Conservation (phyloP, 2,888 invertebrate species). For the Choreutis nemorana region DNA sequence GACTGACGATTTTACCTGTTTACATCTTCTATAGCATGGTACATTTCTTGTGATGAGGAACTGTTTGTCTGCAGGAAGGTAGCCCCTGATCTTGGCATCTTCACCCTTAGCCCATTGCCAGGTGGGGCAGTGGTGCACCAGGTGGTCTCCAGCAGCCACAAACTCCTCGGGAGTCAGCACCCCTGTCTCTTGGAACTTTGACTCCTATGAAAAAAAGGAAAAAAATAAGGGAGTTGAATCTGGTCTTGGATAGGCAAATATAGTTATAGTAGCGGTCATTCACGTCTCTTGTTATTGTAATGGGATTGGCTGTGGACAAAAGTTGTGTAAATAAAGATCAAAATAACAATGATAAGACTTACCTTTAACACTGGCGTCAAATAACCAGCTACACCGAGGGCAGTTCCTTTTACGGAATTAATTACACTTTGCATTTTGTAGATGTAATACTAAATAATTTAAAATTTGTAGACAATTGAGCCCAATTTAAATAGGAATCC, state of each 20-base stretch:
- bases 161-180: constrained; percentile 99
- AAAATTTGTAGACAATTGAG: constrained; percentile 1
- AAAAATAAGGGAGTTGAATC: too few species aligned
- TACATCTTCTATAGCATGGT: constrained; percentile 94
- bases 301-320: too few species aligned
- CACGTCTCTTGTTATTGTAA: too few species aligned
- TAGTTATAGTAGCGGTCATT: too few species aligned
- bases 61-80: constrained; percentile 94
- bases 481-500: neutral
- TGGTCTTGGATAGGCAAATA: too few species aligned
- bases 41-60: constrained; percentile 97
- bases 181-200: constrained; percentile 96
- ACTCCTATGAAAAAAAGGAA: constrained; percentile 75
- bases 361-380: constrained; percentile 96
- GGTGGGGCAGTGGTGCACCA: constrained; percentile 98
- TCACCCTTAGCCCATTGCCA: constrained; percentile 99
- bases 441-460: too few species aligned
- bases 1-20: constrained; percentile 67
- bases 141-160: constrained; percentile 97
- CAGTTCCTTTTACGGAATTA: constrained; percentile 94
- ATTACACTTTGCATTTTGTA: constrained; percentile 95
- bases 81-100: constrained; percentile 85
- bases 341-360: too few species aligned
- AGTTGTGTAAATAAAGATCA: too few species aligned
- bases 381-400: constrained; percentile 94